phyloP scores from a whole-genome alignment of 2,888 invertebrate genomes.

The Autographa pulchrina region DNA sequence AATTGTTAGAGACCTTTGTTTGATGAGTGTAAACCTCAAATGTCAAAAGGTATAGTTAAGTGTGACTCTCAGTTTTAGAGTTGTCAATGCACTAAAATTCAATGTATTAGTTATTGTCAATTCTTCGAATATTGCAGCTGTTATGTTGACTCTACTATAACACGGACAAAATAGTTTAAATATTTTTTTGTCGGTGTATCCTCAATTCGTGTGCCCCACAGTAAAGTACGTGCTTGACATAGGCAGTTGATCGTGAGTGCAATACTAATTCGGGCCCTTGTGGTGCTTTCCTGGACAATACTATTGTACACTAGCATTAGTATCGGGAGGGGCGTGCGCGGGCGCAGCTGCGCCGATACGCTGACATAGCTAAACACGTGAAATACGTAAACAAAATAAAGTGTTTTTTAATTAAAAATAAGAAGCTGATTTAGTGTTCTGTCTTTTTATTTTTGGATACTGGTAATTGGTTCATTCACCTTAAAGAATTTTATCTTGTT shows the following conservation, averaged over 20 bases:
- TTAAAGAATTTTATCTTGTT: not conserved
- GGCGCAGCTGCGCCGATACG: constrained; percentile 65
- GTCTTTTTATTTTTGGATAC: constrained; percentile 6
- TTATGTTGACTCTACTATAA: not conserved
- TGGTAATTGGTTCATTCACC: constrained; percentile 32
- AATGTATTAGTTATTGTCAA: too few species aligned
- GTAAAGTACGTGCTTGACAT: constrained; percentile 43
- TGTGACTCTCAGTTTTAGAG: not conserved
- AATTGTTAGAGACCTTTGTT: not conserved
- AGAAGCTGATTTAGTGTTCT: not conserved
- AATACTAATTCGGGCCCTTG: constrained; percentile 80
- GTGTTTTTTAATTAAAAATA: constrained; percentile 35
- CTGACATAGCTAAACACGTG: constrained; percentile 52
- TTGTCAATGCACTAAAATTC: too few species aligned
- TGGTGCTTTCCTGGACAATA: constrained; percentile 77
- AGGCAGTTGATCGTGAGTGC: constrained; percentile 65
- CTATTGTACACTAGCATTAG: constrained; percentile 77
- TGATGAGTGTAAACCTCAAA: not conserved
- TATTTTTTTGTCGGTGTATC: constrained; percentile 15
- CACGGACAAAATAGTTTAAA: not conserved
- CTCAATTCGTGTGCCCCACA: constrained; percentile 44
- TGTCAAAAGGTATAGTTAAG: not conserved
- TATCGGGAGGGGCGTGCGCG: constrained; percentile 75
- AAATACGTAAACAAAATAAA: constrained; percentile 45
- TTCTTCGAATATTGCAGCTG: too few species aligned